Base-by-base conservation (phyloP, 2,797 vertebrate species). In the Cossypha caffra region DNA sequence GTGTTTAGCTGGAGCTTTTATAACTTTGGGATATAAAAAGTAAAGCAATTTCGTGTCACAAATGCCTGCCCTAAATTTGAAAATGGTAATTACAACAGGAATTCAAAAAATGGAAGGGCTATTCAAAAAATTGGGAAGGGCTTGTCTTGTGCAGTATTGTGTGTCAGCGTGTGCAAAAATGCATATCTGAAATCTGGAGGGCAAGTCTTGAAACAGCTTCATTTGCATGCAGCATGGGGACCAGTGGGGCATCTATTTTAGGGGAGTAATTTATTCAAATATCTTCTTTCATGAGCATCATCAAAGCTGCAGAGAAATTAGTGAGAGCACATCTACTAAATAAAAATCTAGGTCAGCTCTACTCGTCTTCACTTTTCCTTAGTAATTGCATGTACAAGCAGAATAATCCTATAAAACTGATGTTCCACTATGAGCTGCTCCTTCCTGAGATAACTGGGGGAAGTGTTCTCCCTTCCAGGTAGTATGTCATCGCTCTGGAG, bases 321-420 rank as follows among this genome's bases (percentile, higher is more conserved):
- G 69, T 78, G 74, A 95, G 94, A 94, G 93, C 89, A 78, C 91
- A 88, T 95, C 89, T 84, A 54, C 81, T 73, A 94, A 97, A 91
- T 94, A 92, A 93, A 93, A 96, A 97, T 96, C 85, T 97, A 96
- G 95, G 95, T 97, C 96, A 96, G 82, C 82, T 88, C 66, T 69
- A 86, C 73, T 57, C 19, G 0, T 92, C 92, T 95, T 91, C 72
- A 80, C 84, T 97, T 91, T 83, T 92, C 72, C 61, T 88, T 88
- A 66, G 61, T 92, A 95, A 93, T 95, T 93, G 91, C 82, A 84
- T 91, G 38, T 94, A 83, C 91, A 93, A 77, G 94, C 91, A 96
- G 91, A 96, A 96, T 86, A 96, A 96, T 97, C 96, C 90, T 81
- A 25, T 96, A 93, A 90, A 88, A 66, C 5, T 52, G 76, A 28